Evolutionary conservation across 2,113 vertebrate genomes (phyloP).

Genomic region (Rhinoderma darwinii): DNA sequence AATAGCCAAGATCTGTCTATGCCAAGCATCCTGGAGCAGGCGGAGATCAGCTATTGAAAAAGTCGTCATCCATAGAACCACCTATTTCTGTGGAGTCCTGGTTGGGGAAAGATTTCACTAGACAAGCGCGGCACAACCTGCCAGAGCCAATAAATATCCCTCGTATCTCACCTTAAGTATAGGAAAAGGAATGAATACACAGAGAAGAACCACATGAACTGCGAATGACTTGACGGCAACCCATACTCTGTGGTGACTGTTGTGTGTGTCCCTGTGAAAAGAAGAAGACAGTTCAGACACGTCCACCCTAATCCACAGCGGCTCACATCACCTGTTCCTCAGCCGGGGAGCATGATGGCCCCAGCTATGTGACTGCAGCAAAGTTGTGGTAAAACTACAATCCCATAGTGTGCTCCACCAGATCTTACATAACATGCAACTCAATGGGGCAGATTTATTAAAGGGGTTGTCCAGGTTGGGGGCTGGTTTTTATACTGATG

Average conservation of each 20-base stretch:
- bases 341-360: not conserved
- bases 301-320: too few species aligned
- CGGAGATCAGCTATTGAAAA: too few species aligned
- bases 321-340: too few species aligned
- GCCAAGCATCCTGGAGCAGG: too few species aligned
- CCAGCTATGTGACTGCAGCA: not conserved
- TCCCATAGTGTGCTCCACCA: not conserved
- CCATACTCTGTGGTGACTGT: slow-evolving; percentile 89
- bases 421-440: not conserved
- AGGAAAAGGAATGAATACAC: slow-evolving; percentile 98
- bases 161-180: slow-evolving; percentile 89
- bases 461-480: too few species aligned
- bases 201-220: slow-evolving; percentile 99
- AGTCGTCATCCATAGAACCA: too few species aligned
- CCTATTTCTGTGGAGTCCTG: too few species aligned
- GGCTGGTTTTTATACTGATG: too few species aligned
- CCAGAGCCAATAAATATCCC: not conserved
- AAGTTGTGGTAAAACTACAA: not conserved
- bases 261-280: slow-evolving; percentile 79
- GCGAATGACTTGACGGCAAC: slow-evolving; percentile 97
- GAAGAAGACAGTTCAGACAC: slow-evolving; percentile 47
- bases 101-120: too few species aligned
- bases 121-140: not conserved
- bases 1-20: too few species aligned
- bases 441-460: too few species aligned